phyloP scores from a whole-genome alignment of 2,888 invertebrate species.

The Pseudeuparius sepicola region DNA sequence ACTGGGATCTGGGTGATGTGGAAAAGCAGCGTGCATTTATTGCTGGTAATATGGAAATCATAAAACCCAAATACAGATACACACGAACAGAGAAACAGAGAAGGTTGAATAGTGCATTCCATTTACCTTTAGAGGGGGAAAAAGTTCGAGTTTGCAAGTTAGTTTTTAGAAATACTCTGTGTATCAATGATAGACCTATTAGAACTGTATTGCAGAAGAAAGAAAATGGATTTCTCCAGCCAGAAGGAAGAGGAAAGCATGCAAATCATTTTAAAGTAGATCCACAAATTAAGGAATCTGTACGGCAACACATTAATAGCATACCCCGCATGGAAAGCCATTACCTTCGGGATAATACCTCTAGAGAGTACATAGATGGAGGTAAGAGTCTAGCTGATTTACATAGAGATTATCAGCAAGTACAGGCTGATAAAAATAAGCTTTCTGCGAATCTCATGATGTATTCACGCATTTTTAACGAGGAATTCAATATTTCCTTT shows the following conservation, averaged over 20 bases:
- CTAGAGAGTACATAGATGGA: slow-evolving; percentile 11
- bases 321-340: slow-evolving; percentile 13
- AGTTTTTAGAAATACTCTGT: slow-evolving; percentile 12
- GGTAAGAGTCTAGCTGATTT: slow-evolving; percentile 6
- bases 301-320: slow-evolving; percentile 7
- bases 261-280: slow-evolving; percentile 7
- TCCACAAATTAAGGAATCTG: slow-evolving; percentile 1
- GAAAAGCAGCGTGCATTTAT: slow-evolving; percentile 7
- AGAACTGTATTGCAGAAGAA: slow-evolving; percentile 4
- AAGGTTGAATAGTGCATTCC: no score
- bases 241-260: slow-evolving; percentile 15
- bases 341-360: slow-evolving; percentile 9
- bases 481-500: no score
- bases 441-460: background rate
- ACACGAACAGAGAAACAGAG: background rate
- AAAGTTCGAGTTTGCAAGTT: slow-evolving; percentile 12
- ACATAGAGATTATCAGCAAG: slow-evolving; percentile 7
- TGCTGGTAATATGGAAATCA: slow-evolving; percentile 1
- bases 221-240: slow-evolving; percentile 5
- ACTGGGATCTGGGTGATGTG: slow-evolving; percentile 6
- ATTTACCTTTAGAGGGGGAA: slow-evolving; percentile 1
- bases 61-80: slow-evolving; percentile 6
- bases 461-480: slow-evolving; percentile 8
- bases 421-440: background rate
- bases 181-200: slow-evolving; percentile 10